Conservation (phyloP, 2,888 invertebrate species). For the Hydropsyche betteni region DNA sequence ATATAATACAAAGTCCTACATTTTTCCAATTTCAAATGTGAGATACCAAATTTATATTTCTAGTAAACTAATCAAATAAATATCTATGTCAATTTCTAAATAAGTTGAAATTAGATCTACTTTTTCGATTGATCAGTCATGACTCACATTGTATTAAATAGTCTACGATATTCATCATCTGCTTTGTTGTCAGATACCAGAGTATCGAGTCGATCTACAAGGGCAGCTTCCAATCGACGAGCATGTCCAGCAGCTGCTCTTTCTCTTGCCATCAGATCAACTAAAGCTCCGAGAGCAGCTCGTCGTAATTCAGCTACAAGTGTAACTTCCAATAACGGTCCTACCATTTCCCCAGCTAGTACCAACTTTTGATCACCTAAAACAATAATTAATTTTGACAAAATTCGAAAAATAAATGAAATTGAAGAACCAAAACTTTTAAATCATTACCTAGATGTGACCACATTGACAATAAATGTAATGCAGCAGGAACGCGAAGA, state of each 20-base stretch:
- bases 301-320: constrained; percentile 89
- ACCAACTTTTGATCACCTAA: constrained; percentile 84
- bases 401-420: constrained; percentile 31
- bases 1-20: too few relatives aligned
- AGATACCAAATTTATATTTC: neutral
- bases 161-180: constrained; percentile 88
- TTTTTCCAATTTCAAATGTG: neutral
- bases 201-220: constrained; percentile 93
- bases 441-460: constrained; percentile 74
- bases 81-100: neutral
- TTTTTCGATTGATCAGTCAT: neutral
- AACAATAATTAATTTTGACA: constrained; percentile 46
- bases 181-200: constrained; percentile 93
- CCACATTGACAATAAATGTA: constrained; percentile 93
- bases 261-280: constrained; percentile 96
- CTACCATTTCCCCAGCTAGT: constrained; percentile 92
- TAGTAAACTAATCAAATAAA: neutral
- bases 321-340: constrained; percentile 92
- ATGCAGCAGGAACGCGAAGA: constrained; percentile 92
- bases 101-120: neutral
- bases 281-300: constrained; percentile 90
- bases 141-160: constrained; percentile 93
- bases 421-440: constrained; percentile 39
- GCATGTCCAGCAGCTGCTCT: constrained; percentile 84
- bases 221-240: constrained; percentile 88